Percentiles rank a stretch among this genome's conserved stretches.
These are phyloP conservation scores for Polyodon spathula DNA, from an alignment of 2,113 vertebrate genomes.

Conservation along the genomic window DNA sequence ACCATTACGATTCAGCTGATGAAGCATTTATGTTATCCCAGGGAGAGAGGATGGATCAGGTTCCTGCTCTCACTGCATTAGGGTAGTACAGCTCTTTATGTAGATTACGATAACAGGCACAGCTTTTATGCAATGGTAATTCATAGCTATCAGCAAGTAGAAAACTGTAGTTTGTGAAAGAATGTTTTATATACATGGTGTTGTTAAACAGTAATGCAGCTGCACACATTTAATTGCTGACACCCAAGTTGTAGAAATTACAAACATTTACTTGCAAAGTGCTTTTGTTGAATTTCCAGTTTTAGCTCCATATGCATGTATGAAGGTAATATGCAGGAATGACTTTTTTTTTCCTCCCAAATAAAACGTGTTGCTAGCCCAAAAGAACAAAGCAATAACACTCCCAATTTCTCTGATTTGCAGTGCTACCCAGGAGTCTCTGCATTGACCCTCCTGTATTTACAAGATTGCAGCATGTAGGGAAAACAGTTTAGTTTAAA, in stretches of 20 bases:
- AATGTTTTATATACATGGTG: not conserved
- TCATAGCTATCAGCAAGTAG: not conserved
- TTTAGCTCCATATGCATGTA: not conserved
- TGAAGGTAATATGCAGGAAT: not conserved
- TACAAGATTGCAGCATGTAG: not conserved
- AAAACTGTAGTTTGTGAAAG: not conserved
- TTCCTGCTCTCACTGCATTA: not conserved
- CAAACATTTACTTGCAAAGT: not conserved
- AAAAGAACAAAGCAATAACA: constrained; percentile 3
- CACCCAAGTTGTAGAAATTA: not conserved
- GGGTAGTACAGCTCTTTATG: not conserved
- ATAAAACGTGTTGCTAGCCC: not conserved
- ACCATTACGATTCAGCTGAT: not conserved
- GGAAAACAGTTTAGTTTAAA: no score
- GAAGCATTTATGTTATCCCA: not conserved
- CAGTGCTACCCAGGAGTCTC: not conserved
- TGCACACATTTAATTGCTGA: not conserved
- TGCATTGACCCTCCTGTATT: not conserved
- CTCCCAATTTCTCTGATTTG: not conserved
- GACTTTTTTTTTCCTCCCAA: not conserved
- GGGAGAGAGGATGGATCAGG: not conserved
- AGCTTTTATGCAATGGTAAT: not conserved
- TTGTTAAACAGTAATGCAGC: constrained; percentile 1
- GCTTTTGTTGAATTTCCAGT: not conserved
- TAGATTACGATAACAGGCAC: not conserved